These are phyloP conservation scores for Phaenicophaeus curvirostris DNA, from an alignment of 2,797 vertebrate species.

Conservation along the genomic window DNA sequence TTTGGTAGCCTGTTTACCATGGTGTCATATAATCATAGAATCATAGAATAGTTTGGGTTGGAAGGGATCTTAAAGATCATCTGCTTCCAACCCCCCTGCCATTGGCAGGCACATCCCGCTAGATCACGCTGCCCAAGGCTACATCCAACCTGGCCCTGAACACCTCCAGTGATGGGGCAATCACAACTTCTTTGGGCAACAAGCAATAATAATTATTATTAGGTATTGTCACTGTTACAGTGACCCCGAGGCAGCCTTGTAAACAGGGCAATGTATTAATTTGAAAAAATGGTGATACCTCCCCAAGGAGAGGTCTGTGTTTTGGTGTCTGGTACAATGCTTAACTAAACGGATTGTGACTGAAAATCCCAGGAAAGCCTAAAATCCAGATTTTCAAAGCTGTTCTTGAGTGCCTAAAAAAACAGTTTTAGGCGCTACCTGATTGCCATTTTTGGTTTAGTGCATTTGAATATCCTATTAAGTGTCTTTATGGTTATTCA, in stretches of 20 bases:
- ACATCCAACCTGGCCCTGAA: too few species aligned
- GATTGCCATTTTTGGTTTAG: background rate
- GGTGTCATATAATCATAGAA: accelerated
- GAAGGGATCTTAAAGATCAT: too few species aligned
- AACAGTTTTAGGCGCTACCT: background rate
- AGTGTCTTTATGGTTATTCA: background rate
- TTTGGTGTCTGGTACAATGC: background rate
- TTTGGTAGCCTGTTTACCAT: background rate
- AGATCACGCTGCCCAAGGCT: too few species aligned
- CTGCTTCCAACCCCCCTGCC: too few species aligned
- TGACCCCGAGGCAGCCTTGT: background rate
- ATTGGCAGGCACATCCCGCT: too few species aligned
- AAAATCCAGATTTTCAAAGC: background rate
- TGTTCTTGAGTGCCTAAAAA: background rate
- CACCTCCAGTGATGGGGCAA: too few species aligned
- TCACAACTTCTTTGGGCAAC: too few species aligned
- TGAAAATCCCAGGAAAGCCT: background rate
- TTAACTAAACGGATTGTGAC: background rate
- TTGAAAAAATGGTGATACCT: background rate
- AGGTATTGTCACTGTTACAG: background rate
- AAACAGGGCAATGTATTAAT: background rate
- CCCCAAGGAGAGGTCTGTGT: background rate
- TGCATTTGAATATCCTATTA: background rate
- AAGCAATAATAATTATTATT: background rate
- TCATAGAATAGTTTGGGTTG: too few species aligned